A percentile compares a stretch with the other conserved stretches of the same genome.
Evolutionary conservation across 2,113 vertebrate species (phyloP).

Genomic region (Scytalopus superciliaris): DNA sequence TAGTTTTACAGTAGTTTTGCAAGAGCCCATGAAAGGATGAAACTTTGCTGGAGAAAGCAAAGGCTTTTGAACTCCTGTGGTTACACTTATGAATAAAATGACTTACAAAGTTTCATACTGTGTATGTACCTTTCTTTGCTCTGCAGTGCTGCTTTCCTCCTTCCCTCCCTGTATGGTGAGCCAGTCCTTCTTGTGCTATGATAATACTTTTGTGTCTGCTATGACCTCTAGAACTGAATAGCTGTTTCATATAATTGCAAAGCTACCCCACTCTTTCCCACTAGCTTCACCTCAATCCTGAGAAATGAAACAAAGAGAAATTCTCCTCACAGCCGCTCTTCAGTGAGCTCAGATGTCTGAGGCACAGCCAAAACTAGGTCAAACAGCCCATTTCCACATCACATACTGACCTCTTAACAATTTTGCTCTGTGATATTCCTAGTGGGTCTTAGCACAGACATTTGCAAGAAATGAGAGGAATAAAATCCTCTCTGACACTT

Average conservation of each 20-base stretch:
- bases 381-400: constrained; percentile 63
- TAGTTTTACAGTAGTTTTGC: constrained; percentile 19
- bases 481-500: constrained; percentile 53
- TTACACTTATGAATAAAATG: not conserved
- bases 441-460: constrained; percentile 21
- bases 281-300: not conserved
- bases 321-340: not conserved
- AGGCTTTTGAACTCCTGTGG: constrained; percentile 18
- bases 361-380: constrained; percentile 64
- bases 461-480: constrained; percentile 32
- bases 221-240: constrained; percentile 22
- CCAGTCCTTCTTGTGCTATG: not conserved
- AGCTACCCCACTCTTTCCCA: not conserved
- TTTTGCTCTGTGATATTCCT: constrained; percentile 57
- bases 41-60: constrained; percentile 30
- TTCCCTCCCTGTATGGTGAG: not conserved
- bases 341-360: constrained; percentile 43
- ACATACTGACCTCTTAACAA: constrained; percentile 58
- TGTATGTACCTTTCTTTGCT: not conserved
- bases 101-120: not conserved
- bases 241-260: constrained; percentile 50
- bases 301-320: constrained; percentile 52
- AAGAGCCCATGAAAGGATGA: not conserved
- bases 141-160: not conserved
- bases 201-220: not conserved